These are phyloP conservation scores for Pipistrellus pygmaeus DNA, from an alignment of 2,797 vertebrate genomes.

Conservation along the genomic window DNA sequence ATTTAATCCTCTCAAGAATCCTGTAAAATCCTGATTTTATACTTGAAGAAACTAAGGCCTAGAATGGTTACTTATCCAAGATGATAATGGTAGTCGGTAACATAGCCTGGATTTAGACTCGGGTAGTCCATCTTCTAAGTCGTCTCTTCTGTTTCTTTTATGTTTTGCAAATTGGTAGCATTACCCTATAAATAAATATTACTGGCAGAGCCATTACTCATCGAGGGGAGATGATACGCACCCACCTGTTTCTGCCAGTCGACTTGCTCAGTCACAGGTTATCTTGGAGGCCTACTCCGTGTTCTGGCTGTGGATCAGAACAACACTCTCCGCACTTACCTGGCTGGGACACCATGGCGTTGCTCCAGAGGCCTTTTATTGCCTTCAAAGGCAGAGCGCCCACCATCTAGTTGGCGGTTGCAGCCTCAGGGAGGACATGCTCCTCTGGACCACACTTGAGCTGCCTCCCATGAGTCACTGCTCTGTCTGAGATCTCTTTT, in stretches of 20 bases:
- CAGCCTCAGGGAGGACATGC: neutral
- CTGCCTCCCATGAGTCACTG: neutral
- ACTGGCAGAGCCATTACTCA: neutral
- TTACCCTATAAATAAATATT: neutral
- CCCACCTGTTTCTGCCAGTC: neutral
- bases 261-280: neutral
- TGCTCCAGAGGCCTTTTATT: neutral
- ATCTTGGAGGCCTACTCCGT: neutral
- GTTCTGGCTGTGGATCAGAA: neutral
- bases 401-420: neutral
- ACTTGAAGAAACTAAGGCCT: neutral
- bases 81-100: neutral
- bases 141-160: neutral
- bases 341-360: neutral
- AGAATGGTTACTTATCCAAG: neutral
- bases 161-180: slow-evolving; percentile 21
- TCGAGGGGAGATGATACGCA: neutral
- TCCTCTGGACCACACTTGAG: neutral
- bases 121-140: neutral
- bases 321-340: neutral
- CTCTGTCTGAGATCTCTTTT: neutral
- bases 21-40: neutral
- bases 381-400: neutral
- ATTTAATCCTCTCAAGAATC: neutral
- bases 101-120: neutral